Evolutionary conservation across 1,140 invertebrate genomes (phyloP).

Genomic region (Diploscapter pachys): DNA sequence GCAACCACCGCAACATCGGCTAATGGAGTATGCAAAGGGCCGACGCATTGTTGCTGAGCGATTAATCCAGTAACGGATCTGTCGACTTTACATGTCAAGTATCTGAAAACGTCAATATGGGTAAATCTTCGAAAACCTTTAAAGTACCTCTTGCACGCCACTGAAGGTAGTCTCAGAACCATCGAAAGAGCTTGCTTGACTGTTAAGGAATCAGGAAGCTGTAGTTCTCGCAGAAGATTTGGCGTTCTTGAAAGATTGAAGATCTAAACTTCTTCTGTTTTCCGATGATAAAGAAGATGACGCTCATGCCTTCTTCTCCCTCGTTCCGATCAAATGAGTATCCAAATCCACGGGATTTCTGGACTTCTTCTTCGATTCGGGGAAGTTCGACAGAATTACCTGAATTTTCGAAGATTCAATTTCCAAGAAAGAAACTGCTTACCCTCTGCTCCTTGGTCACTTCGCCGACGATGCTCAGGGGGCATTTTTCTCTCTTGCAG

Average conservation of each 20-base stretch:
- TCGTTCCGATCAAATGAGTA: conserved; percentile 82
- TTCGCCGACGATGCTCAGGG: conserved; percentile 84
- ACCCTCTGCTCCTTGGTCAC: conserved; percentile 80
- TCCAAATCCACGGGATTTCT: conserved; percentile 78
- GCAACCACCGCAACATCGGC: conserved; percentile 90
- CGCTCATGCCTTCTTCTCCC: conserved; percentile 71
- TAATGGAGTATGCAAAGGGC: conserved; percentile 87
- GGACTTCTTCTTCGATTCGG: conserved; percentile 26
- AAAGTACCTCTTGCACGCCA: conserved; percentile 89
- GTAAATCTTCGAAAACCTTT: conserved; percentile 65
- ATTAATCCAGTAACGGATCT: conserved; percentile 90
- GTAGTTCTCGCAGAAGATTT: conserved; percentile 58
- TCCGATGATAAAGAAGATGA: too few species aligned
- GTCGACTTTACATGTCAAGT: conserved; percentile 68
- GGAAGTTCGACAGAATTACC: conserved; percentile 56
- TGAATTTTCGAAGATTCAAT: not conserved
- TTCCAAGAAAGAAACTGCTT: not conserved
- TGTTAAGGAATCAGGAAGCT: conserved; percentile 65
- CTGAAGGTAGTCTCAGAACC: conserved; percentile 81
- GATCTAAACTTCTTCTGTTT: too few species aligned
- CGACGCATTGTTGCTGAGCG: conserved; percentile 95
- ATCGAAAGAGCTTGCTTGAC: conserved; percentile 71
- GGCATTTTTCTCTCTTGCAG: conserved; percentile 80
- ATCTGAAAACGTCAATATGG: not conserved
- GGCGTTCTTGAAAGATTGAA: not conserved